phyloP scores from a whole-genome alignment of 2,888 invertebrate species.

The Agriopis aurantiaria region DNA sequence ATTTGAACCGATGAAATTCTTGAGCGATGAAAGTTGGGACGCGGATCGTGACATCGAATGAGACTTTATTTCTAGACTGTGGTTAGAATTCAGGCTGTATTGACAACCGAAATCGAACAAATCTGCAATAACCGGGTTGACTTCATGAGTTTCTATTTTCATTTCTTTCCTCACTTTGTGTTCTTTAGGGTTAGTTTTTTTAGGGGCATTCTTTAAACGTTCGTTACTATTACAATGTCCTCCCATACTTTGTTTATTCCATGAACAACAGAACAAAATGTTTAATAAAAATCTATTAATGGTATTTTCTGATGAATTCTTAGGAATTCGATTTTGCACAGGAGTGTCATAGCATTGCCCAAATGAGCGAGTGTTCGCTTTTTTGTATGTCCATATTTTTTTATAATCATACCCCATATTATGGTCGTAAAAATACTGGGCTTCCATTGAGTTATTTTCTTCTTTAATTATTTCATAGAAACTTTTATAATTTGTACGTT shows the following conservation, averaged over 20 bases:
- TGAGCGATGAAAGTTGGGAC: constrained; percentile 53
- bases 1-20: constrained; percentile 50
- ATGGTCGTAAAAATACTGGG: constrained; percentile 41
- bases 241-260: constrained; percentile 37
- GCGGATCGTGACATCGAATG: constrained; percentile 57
- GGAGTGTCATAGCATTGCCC: constrained; percentile 50
- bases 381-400: constrained; percentile 32
- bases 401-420: constrained; percentile 41
- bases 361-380: constrained; percentile 45
- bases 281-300: constrained; percentile 45
- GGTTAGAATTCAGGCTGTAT: constrained; percentile 57
- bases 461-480: constrained; percentile 37
- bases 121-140: constrained; percentile 39
- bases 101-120: constrained; percentile 61
- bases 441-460: constrained; percentile 43
- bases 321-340: constrained; percentile 37
- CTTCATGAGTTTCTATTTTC: constrained; percentile 35
- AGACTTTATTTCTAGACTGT: constrained; percentile 64
- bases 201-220: neutral
- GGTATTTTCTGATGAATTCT: constrained; percentile 38
- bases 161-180: neutral
- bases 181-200: neutral
- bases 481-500: constrained; percentile 37
- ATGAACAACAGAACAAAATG: constrained; percentile 53
- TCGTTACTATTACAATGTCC: constrained; percentile 2